Base-by-base conservation (phyloP, 1,140 invertebrate species). In the Eulimnadia texana region DNA sequence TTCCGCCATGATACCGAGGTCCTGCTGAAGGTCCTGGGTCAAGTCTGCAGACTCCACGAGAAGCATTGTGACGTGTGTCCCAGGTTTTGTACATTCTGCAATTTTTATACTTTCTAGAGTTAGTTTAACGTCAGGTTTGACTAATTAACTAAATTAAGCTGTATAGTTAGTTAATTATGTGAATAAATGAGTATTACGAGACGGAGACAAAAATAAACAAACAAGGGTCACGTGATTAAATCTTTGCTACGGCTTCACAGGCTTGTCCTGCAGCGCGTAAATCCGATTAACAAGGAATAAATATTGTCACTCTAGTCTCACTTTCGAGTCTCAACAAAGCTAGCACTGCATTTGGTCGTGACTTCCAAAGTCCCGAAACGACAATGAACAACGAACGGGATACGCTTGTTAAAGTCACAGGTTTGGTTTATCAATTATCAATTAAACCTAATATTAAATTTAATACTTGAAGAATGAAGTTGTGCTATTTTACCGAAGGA, bases 401-500 rank as follows among this genome's bases (percentile, higher is more conserved):
- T n/a, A n/a, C n/a, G n/a, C n/a, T n/a, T n/a, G n/a, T n/a, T n/a
- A n/a, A n/a, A n/a, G n/a, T n/a, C n/a, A n/a, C n/a, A n/a, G n/a
- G n/a, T n/a, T n/a, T n/a, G n/a, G n/a, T n/a, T n/a, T n/a, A n/a
- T n/a, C n/a, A n/a, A n/a, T n/a, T n/a, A n/a, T n/a, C n/a, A n/a
- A n/a, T n/a, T n/a, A n/a, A n/a, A n/a, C n/a, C n/a, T n/a, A n/a
- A n/a, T n/a, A n/a, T n/a, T n/a, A n/a, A n/a, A n/a, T n/a, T n/a
- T n/a, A n/a, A n/a, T n/a, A n/a, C n/a, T n/a, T n/a, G n/a, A n/a
- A n/a, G n/a, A n/a, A n/a, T n/a, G n/a, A n/a, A n/a, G n/a, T n/a
- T n/a, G n/a, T n/a, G n/a, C n/a, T n/a, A n/a, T n/a, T n/a, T 69
- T 68, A 78, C 77, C 72, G 68, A 76, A 77, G 11, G 68, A 70